These are phyloP conservation scores for Nasua narica DNA, from an alignment of 2,797 vertebrate genomes.

Conservation along the genomic window DNA sequence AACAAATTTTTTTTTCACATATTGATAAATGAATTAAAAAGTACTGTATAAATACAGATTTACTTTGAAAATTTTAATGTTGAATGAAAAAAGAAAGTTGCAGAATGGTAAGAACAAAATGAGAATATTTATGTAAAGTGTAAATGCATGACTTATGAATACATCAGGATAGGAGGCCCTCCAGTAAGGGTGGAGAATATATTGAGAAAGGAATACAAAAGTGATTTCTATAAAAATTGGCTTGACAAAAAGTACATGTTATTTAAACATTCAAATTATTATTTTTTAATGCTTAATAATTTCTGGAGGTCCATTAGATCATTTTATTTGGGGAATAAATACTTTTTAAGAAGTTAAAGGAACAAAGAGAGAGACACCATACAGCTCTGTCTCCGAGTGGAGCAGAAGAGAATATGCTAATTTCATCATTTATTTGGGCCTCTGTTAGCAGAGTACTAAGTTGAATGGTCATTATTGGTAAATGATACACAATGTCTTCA, in stretches of 20 bases:
- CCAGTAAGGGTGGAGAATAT: neutral
- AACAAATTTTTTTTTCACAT: neutral
- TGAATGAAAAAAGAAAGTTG: neutral
- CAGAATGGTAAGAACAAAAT: neutral
- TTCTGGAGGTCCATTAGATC: neutral
- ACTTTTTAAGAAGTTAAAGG: neutral
- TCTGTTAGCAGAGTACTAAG: neutral
- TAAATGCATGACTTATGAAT: neutral
- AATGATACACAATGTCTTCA: neutral
- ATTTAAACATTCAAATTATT: neutral
- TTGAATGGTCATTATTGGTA: neutral
- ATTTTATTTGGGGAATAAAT: neutral
- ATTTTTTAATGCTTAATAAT: neutral
- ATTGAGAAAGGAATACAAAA: neutral
- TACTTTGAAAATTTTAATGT: neutral
- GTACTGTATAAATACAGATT: neutral
- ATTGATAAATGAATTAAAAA: neutral
- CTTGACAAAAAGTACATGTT: neutral
- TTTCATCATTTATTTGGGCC: neutral
- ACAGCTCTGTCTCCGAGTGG: neutral
- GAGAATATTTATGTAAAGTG: neutral
- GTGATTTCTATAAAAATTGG: neutral
- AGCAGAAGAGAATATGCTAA: neutral
- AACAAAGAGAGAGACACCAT: neutral
- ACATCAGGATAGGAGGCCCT: neutral